Conservation (phyloP, 1,140 invertebrate genomes). For the Drosophila melanica region DNA sequence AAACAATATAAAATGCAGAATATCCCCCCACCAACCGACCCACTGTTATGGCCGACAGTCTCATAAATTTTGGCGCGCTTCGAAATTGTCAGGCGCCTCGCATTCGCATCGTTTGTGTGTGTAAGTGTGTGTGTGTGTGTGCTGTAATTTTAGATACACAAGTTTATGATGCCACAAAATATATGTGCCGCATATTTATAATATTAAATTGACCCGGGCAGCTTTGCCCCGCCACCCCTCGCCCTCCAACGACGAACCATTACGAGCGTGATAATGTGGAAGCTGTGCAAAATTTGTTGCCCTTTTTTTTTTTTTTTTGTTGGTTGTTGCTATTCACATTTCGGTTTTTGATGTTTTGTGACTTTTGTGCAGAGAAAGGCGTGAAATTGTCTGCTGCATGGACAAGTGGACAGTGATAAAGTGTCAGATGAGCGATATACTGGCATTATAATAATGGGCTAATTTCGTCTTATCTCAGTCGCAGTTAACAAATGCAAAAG, state of each 20-base stretch:
- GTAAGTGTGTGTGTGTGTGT: no score
- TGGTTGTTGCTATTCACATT: neutral
- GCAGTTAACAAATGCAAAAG: neutral
- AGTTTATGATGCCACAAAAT: conserved; percentile 82
- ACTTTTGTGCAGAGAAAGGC: conserved; percentile 51
- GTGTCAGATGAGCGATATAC: conserved; percentile 19
- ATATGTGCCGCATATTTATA: conserved; percentile 75
- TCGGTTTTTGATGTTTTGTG: neutral
- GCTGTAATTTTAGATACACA: conserved; percentile 81
- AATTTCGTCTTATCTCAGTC: conserved; percentile 3
- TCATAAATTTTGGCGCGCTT: conserved; percentile 77
- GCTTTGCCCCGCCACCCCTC: conserved; percentile 4
- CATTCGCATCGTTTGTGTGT: conserved; percentile 50
- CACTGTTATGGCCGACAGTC: conserved; percentile 48
- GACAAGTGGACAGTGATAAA: conserved; percentile 56
- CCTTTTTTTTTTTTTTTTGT: conserved; percentile 3
- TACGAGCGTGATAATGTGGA: conserved; percentile 70
- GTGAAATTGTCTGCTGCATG: conserved; percentile 50
- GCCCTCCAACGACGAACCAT: no score
- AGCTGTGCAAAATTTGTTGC: conserved; percentile 54
- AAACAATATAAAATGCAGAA: conserved; percentile 79
- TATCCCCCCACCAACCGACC: neutral
- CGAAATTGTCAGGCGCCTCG: conserved; percentile 61
- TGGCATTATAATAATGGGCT: conserved; percentile 19
- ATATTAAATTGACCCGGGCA: conserved; percentile 73